Percentiles rank a stretch among this genome's conserved stretches.
phyloP scores from a whole-genome alignment of 2,888 invertebrate genomes.

The Mystacides longicornis region DNA sequence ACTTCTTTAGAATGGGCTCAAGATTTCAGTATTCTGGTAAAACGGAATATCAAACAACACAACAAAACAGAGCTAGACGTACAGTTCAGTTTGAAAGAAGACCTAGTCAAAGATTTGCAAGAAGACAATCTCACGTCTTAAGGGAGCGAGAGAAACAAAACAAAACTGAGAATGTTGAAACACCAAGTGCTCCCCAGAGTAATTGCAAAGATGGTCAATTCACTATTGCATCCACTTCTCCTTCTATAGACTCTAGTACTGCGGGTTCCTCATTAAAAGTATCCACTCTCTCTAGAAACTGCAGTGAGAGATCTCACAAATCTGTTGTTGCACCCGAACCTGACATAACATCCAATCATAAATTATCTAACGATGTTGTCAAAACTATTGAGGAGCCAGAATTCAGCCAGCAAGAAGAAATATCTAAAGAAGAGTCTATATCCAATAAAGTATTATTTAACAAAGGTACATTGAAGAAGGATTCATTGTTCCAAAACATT shows the following conservation, averaged over 20 bases:
- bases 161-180: slow-evolving; percentile 25
- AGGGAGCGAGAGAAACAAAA: slow-evolving; percentile 66
- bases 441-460: slow-evolving; percentile 45
- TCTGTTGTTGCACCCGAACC: slow-evolving; percentile 25
- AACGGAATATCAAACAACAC: slow-evolving; percentile 96
- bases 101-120: slow-evolving; percentile 93
- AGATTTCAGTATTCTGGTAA: slow-evolving; percentile 90
- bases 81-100: slow-evolving; percentile 95
- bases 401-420: slow-evolving; percentile 36
- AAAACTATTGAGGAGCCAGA: slow-evolving; percentile 21
- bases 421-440: slow-evolving; percentile 46
- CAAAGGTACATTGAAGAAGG: slow-evolving; percentile 29
- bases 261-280: slow-evolving; percentile 33
- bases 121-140: slow-evolving; percentile 83
- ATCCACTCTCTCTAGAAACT: slow-evolving; percentile 39
- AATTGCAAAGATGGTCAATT: neutral
- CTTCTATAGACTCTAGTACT: slow-evolving; percentile 32
- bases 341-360: slow-evolving; percentile 24
- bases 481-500: slow-evolving; percentile 21
- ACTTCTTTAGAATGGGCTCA: slow-evolving; percentile 98
- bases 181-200: slow-evolving; percentile 29
- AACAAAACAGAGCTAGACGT: slow-evolving; percentile 80
- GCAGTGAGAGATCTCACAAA: slow-evolving; percentile 51
- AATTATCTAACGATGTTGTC: slow-evolving; percentile 39
- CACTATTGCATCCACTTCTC: slow-evolving; percentile 30